Percentiles rank a stretch among this genome's conserved stretches.
Evolutionary conservation across 2,113 vertebrate species (phyloP).

Genomic region (Stomatorhinus ivindoensis): DNA sequence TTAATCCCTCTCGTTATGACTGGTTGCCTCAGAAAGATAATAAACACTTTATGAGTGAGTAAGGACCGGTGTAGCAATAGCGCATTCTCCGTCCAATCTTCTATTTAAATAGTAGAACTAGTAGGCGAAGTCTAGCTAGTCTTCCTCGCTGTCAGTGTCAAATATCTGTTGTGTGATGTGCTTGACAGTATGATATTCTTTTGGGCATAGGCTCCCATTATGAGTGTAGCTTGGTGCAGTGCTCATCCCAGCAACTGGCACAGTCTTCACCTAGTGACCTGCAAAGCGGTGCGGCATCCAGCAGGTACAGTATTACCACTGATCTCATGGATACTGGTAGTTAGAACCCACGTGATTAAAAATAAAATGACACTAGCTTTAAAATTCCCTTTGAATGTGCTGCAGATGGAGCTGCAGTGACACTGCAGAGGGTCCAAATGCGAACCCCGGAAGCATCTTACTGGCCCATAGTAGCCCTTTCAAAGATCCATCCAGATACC

Average conservation of each 20-base stretch:
- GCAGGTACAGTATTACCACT: neutral
- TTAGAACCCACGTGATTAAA: neutral
- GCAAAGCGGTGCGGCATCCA: neutral
- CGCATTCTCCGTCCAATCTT: neutral
- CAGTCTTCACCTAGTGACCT: neutral
- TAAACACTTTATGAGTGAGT: neutral
- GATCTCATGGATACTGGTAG: neutral
- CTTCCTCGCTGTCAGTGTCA: neutral
- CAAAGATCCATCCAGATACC: constrained; percentile 72
- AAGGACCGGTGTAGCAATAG: neutral
- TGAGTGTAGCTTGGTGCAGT: neutral
- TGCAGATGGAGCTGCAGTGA: constrained; percentile 41
- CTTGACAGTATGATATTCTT: neutral
- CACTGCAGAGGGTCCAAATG: constrained; percentile 40
- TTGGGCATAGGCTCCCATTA: neutral
- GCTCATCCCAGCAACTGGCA: neutral
- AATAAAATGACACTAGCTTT: neutral
- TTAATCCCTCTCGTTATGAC: neutral
- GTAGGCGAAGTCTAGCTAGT: neutral
- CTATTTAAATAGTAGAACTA: neutral
- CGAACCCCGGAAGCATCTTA: constrained; percentile 63
- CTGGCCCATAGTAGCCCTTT: constrained; percentile 83
- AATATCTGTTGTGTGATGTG: neutral
- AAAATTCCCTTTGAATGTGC: constrained; percentile 22
- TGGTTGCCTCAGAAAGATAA: neutral